These are phyloP conservation scores for Agrilus mali DNA, from an alignment of 2,888 invertebrate species.

Conservation along the genomic window DNA sequence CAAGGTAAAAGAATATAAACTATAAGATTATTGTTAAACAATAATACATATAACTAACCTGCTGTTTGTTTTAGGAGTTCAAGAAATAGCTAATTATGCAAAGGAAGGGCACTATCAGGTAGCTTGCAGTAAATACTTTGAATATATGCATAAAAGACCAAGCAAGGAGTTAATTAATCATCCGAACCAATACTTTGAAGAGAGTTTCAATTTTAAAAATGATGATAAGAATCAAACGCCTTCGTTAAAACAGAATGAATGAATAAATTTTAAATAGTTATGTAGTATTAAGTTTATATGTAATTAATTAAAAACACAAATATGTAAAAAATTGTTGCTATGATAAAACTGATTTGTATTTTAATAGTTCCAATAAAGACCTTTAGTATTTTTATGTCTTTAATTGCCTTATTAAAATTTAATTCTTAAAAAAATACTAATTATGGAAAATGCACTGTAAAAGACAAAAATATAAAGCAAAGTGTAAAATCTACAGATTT, in stretches of 20 bases:
- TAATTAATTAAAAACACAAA: too few relatives aligned
- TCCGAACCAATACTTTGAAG: conserved; percentile 86
- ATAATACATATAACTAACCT: neutral
- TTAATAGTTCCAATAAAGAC: too few relatives aligned
- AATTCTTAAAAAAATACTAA: too few relatives aligned
- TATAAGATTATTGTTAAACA: neutral
- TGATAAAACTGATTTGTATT: too few relatives aligned
- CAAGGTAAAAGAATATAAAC: conserved; percentile 38
- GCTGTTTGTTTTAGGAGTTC: conserved; percentile 41
- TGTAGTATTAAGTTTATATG: too few relatives aligned
- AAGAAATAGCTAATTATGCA: conserved; percentile 59
- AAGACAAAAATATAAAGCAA: neutral
- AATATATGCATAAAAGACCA: conserved; percentile 49
- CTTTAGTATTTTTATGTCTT: too few relatives aligned
- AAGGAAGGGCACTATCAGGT: conserved; percentile 73
- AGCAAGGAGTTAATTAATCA: conserved; percentile 63
- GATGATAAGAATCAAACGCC: conserved; percentile 13
- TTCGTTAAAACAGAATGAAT: too few relatives aligned
- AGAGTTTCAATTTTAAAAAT: conserved; percentile 41
- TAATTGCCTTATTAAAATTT: too few relatives aligned
- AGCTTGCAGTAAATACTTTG: conserved; percentile 83
- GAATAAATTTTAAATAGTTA: too few relatives aligned
- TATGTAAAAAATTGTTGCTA: too few relatives aligned
- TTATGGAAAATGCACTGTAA: too few relatives aligned
- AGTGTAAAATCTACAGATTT: conserved; percentile 6